phyloP scores from a whole-genome alignment of 2,113 vertebrate genomes.

The Cheilinus undulatus region DNA sequence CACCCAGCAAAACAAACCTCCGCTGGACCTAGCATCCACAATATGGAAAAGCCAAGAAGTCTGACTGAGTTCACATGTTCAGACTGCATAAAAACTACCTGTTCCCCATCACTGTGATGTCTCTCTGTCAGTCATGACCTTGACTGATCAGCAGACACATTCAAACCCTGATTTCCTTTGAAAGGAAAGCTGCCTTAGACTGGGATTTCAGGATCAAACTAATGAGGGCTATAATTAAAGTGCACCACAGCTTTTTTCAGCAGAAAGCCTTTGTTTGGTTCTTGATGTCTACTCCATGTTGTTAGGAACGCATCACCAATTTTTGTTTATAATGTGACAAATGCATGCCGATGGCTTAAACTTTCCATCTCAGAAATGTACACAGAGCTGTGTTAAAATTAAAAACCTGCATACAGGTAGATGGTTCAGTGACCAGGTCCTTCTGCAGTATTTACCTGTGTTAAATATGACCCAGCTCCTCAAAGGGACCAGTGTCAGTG shows the following conservation, averaged over 20 bases:
- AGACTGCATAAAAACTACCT: slow-evolving; percentile 27
- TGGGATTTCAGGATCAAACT: slow-evolving; percentile 79
- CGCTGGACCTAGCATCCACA: slow-evolving; percentile 10
- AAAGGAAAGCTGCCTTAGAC: slow-evolving; percentile 81
- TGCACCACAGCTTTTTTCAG: slow-evolving; percentile 64
- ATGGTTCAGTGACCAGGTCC: slow-evolving; percentile 6
- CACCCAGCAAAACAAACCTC: slow-evolving; percentile 15
- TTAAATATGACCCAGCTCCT: slow-evolving; percentile 29
- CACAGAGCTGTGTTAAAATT: background rate
- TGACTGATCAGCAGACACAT: slow-evolving; percentile 44
- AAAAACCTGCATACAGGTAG: background rate
- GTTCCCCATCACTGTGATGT: slow-evolving; percentile 68
- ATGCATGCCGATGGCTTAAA: slow-evolving; percentile 49
- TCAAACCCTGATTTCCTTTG: slow-evolving; percentile 59
- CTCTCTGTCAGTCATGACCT: slow-evolving; percentile 35
- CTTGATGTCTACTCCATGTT: slow-evolving; percentile 49
- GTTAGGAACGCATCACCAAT: slow-evolving; percentile 34
- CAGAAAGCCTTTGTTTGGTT: slow-evolving; percentile 64
- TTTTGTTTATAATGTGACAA: slow-evolving; percentile 30
- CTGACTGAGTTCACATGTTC: slow-evolving; percentile 20
- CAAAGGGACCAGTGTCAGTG: slow-evolving; percentile 9
- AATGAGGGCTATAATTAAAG: slow-evolving; percentile 78
- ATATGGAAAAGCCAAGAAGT: slow-evolving; percentile 45
- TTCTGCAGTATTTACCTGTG: background rate
- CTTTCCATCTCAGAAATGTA: slow-evolving; percentile 23